phyloP scores from a whole-genome alignment of 2,888 invertebrate species.

The Perdita meconis region DNA sequence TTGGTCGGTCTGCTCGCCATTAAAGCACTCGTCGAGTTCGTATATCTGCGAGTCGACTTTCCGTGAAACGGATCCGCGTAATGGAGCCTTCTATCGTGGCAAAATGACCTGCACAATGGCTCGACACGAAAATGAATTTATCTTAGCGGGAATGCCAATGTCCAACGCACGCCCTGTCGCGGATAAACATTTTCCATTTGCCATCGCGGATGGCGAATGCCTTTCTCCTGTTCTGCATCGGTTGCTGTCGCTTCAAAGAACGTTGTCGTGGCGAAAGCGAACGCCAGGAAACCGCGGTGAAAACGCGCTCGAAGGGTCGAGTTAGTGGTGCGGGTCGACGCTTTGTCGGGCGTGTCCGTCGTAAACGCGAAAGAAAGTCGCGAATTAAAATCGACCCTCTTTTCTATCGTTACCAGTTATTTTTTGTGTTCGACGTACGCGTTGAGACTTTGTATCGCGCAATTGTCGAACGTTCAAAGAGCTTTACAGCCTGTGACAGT shows the following conservation, averaged over 20 bases:
- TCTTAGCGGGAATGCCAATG: constrained; percentile 24
- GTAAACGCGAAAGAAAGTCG: constrained; percentile 7
- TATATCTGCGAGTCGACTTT: constrained; percentile 2
- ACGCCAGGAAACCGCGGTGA: constrained; percentile 18
- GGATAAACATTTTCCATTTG: constrained; percentile 41
- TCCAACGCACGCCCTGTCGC: constrained; percentile 18
- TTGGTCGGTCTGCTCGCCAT: not conserved
- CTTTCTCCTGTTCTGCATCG: constrained; percentile 14
- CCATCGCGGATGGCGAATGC: constrained; percentile 6
- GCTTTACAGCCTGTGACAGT: too few species aligned
- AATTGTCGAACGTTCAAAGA: not conserved
- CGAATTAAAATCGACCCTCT: constrained; percentile 1
- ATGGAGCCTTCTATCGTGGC: constrained; percentile 1
- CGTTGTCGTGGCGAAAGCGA: constrained; percentile 4
- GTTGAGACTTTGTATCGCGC: not conserved
- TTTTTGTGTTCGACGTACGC: not conserved
- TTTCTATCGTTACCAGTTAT: not conserved
- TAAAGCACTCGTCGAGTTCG: constrained; percentile 19
- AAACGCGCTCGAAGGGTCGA: not conserved
- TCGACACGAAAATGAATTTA: constrained; percentile 38
- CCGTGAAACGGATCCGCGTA: not conserved
- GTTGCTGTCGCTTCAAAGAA: not conserved
- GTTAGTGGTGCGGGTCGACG: constrained; percentile 30
- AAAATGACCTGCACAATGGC: not conserved
- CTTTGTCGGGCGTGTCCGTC: constrained; percentile 13